phyloP scores from a whole-genome alignment of 2,113 vertebrate genomes.

The Amphilophus citrinellus region DNA sequence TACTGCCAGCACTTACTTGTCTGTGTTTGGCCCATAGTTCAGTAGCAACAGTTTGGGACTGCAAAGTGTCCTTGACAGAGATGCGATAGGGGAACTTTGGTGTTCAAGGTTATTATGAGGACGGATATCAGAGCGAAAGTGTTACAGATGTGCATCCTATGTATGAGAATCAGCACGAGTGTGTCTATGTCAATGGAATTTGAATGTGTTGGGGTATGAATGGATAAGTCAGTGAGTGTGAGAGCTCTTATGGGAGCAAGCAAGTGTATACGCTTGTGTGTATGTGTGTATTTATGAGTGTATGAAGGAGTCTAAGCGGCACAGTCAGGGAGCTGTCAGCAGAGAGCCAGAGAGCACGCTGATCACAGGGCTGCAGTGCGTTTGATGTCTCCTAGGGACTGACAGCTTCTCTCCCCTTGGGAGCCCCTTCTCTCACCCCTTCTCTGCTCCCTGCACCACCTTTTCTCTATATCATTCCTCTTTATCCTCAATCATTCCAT shows the following conservation, averaged over 20 bases:
- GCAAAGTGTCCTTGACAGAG: slow-evolving; percentile 44
- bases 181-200: slow-evolving; percentile 67
- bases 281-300: slow-evolving; percentile 32
- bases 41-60: slow-evolving; percentile 57
- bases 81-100: slow-evolving; percentile 35
- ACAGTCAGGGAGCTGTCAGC: slow-evolving; percentile 80
- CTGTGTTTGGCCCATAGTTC: slow-evolving; percentile 24
- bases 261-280: slow-evolving; percentile 30
- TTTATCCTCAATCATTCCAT: slow-evolving; percentile 59
- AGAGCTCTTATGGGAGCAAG: slow-evolving; percentile 47
- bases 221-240: slow-evolving; percentile 51
- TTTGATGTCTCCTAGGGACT: slow-evolving; percentile 83
- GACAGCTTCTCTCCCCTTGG: slow-evolving; percentile 78
- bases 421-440: slow-evolving; percentile 65
- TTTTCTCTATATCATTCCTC: slow-evolving; percentile 57
- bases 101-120: slow-evolving; percentile 53
- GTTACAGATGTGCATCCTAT: slow-evolving; percentile 42
- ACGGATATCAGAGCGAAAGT: slow-evolving; percentile 35
- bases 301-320: slow-evolving; percentile 73
- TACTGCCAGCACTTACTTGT: slow-evolving; percentile 29
- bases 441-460: slow-evolving; percentile 53
- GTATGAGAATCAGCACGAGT: slow-evolving; percentile 49
- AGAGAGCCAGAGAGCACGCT: slow-evolving; percentile 71
- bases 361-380: slow-evolving; percentile 76
- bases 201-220: slow-evolving; percentile 65